Conservation (phyloP, 2,113 vertebrate species). For the Zingel zingel region DNA sequence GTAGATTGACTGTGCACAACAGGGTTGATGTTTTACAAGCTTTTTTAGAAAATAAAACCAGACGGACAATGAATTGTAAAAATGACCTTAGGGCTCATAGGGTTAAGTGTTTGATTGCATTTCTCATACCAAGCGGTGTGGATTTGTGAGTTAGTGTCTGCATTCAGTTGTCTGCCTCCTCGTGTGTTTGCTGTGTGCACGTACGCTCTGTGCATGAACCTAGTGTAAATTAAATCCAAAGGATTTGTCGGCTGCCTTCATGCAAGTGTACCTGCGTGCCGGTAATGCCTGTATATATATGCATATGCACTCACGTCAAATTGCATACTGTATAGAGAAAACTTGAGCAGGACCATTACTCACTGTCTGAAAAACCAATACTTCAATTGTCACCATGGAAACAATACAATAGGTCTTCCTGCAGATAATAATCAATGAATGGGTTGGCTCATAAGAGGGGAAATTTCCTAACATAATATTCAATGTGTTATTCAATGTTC, state of each 20-base stretch:
- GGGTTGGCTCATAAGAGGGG: not conserved
- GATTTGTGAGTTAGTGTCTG: not conserved
- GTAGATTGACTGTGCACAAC: too few species aligned
- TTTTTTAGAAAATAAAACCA: too few species aligned
- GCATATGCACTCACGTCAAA: not conserved
- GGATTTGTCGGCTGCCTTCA: not conserved
- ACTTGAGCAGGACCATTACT: constrained; percentile 46
- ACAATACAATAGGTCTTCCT: constrained; percentile 32
- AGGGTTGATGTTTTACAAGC: too few species aligned
- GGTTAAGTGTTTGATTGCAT: constrained; percentile 34
- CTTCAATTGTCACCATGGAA: constrained; percentile 46
- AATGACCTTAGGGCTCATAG: not conserved
- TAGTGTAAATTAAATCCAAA: constrained; percentile 5
- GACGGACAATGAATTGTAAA: too few species aligned
- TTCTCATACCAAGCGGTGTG: constrained; percentile 9
- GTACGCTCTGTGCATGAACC: not conserved
- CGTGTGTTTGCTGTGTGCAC: constrained; percentile 6
- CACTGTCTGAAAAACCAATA: constrained; percentile 47
- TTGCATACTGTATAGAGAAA: constrained; percentile 35
- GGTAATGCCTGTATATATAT: constrained; percentile 16
- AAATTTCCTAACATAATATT: constrained; percentile 17
- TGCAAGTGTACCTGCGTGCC: not conserved
- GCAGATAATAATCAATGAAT: constrained; percentile 33
- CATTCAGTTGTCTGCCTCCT: not conserved
- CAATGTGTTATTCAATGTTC: not conserved